Evolutionary conservation across 2,113 vertebrate species (phyloP).

Genomic region (Semnornis frantzii): DNA sequence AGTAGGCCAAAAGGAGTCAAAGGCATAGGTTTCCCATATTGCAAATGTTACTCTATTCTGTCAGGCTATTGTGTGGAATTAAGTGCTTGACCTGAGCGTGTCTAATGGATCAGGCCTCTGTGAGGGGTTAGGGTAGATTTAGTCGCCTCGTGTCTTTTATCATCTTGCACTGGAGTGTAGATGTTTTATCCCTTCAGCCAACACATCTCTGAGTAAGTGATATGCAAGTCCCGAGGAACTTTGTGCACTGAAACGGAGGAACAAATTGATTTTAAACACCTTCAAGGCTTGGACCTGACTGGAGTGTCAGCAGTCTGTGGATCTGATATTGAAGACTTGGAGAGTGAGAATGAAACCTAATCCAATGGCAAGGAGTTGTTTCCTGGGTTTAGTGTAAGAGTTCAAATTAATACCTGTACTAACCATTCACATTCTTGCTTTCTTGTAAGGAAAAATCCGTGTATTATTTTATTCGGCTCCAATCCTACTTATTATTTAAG

Average conservation of each 20-base stretch:
- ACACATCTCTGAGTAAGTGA: not conserved
- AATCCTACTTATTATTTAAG: not conserved
- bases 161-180: not conserved
- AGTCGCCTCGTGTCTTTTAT: not conserved
- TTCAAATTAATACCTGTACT: not conserved
- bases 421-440: not conserved
- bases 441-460: not conserved
- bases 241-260: not conserved
- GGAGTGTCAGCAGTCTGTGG: not conserved
- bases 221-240: not conserved
- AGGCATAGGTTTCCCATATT: not conserved
- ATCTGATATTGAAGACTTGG: accelerated
- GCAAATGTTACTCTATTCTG: not conserved
- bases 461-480: not conserved
- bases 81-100: not conserved
- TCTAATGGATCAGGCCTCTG: conserved; percentile 9
- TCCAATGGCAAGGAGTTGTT: not conserved
- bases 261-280: conserved; percentile 36
- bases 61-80: not conserved
- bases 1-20: not conserved
- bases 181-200: not conserved
- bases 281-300: not conserved
- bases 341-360: not conserved
- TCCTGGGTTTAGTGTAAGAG: not conserved
- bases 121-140: not conserved